These are phyloP conservation scores for Chrysocyon brachyurus DNA, from an alignment of 2,797 vertebrate genomes.

Conservation along the genomic window DNA sequence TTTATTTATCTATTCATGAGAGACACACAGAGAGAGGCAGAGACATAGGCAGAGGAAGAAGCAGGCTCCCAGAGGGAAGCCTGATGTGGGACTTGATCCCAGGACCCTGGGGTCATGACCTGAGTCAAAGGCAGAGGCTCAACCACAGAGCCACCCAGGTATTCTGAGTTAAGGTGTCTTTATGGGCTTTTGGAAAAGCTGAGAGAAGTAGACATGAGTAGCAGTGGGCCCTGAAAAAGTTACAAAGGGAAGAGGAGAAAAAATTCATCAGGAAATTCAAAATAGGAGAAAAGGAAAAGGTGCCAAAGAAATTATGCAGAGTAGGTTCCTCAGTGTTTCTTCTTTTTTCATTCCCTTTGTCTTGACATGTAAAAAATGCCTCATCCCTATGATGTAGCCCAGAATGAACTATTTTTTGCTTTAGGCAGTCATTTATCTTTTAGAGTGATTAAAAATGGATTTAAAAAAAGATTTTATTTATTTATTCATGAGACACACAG, in stretches of 20 bases:
- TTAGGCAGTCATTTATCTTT: slow-evolving; percentile 21
- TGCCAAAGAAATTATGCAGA: background rate
- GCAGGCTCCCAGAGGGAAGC: no score
- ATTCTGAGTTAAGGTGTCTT: background rate
- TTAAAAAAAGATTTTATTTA: no score
- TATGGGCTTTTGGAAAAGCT: slow-evolving; percentile 22
- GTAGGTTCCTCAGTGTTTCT: background rate
- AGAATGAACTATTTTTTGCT: background rate
- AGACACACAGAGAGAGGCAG: no score
- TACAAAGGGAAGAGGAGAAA: background rate
- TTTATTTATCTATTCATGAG: no score
- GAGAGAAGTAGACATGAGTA: background rate
- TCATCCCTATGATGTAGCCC: background rate
- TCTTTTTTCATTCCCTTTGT: background rate
- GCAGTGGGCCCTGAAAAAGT: background rate
- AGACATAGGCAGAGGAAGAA: no score
- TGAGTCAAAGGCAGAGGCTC: no score
- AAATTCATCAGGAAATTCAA: background rate
- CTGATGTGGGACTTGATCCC: no score
- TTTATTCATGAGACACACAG: no score
- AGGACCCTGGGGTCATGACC: no score
- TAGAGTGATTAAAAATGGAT: background rate
- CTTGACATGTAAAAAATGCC: background rate
- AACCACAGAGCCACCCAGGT: no score
- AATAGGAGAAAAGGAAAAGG: background rate